phyloP scores from a whole-genome alignment of 2,888 invertebrate species.

The Protodeltote pygarga region DNA sequence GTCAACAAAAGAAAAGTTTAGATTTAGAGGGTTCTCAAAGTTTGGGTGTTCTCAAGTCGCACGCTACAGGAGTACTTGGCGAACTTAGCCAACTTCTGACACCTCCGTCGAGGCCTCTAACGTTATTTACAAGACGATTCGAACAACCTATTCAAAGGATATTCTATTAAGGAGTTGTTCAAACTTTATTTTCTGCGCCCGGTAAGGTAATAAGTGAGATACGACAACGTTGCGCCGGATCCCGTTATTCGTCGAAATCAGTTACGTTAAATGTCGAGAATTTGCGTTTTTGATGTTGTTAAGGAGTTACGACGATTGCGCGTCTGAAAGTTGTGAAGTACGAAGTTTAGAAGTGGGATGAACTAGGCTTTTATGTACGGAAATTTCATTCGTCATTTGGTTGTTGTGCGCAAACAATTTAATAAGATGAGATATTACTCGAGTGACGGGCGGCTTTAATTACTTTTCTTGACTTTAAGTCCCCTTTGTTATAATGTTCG shows the following conservation, averaged over 20 bases:
- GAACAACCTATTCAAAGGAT: constrained; percentile 61
- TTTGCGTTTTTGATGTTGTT: constrained; percentile 38
- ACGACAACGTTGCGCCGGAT: constrained; percentile 30
- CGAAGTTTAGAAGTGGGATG: constrained; percentile 29
- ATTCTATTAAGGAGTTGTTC: constrained; percentile 62
- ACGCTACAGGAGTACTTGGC: constrained; percentile 40
- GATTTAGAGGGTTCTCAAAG: constrained; percentile 71
- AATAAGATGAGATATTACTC: constrained; percentile 21
- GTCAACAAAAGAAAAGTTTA: constrained; percentile 70
- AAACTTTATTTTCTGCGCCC: constrained; percentile 61
- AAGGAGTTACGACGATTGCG: constrained; percentile 32
- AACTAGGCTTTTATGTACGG: constrained; percentile 26
- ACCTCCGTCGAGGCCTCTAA: constrained; percentile 58
- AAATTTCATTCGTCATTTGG: constrained; percentile 30
- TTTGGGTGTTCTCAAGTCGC: constrained; percentile 60
- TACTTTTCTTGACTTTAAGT: constrained; percentile 22
- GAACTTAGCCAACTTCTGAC: constrained; percentile 64
- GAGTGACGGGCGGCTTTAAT: constrained; percentile 18
- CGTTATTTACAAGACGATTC: constrained; percentile 64
- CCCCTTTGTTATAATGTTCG: background rate
- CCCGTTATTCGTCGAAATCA: constrained; percentile 30
- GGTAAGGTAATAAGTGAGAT: constrained; percentile 53
- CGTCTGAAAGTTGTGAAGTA: constrained; percentile 21
- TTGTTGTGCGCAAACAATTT: constrained; percentile 33
- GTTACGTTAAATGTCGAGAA: constrained; percentile 32